Percentiles rank a stretch among this genome's conserved stretches.
phyloP scores from a whole-genome alignment of 92 coral and sea anemone species.

The Heliopora coerulea region DNA sequence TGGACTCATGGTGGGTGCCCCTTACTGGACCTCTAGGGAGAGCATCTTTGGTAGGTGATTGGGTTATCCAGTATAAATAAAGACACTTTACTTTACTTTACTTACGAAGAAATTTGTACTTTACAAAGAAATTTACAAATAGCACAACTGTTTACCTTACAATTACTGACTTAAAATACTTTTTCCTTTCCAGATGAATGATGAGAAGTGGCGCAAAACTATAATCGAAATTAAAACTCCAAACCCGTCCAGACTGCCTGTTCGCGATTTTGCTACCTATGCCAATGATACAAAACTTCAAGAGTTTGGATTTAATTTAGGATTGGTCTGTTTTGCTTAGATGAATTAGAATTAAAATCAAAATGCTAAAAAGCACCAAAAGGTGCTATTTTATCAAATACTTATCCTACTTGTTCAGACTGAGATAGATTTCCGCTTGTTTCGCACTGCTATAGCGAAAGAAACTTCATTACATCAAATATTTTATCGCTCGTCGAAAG shows the following conservation, averaged over 20 bases:
- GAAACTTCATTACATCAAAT: too few species aligned
- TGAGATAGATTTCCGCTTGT: background rate
- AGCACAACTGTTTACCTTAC: background rate
- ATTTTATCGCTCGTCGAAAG: too few species aligned
- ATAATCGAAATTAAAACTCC: constrained; percentile 61
- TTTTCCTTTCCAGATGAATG: constrained; percentile 56
- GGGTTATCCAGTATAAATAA: too few species aligned
- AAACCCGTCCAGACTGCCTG: constrained; percentile 69
- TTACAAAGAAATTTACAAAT: background rate
- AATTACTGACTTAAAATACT: background rate
- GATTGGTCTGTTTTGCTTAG: constrained; percentile 70
- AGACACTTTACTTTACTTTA: too few species aligned
- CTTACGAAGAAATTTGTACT: background rate
- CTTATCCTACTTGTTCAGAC: background rate
- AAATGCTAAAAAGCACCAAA: background rate
- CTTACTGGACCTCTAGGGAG: too few species aligned
- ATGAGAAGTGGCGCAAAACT: constrained; percentile 68
- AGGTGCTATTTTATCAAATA: constrained; percentile 9
- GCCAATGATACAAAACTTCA: constrained; percentile 46
- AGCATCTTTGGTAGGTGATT: too few species aligned
- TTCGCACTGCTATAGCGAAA: background rate
- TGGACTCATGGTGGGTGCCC: too few species aligned
- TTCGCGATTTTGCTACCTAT: constrained; percentile 64
- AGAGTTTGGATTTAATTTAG: constrained; percentile 76
- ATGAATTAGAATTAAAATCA: constrained; percentile 16